Base-by-base conservation (phyloP, 2,888 invertebrate species). In the Urechis unicinctus region DNA sequence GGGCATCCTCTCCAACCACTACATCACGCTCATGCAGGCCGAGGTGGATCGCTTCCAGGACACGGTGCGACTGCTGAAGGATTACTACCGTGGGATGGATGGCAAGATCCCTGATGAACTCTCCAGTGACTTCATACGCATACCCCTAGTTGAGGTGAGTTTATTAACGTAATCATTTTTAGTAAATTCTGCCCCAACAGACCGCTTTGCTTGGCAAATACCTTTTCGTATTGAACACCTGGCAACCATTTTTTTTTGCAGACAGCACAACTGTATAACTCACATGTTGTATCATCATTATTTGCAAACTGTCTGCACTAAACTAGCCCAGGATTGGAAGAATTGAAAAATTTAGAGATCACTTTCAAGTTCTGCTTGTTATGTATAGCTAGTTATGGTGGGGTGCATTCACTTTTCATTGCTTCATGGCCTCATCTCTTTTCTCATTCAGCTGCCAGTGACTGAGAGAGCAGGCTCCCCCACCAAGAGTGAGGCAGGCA, bases 71-170 rank as follows among this genome's bases (percentile, higher is more conserved):
- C 61, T 78, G 62, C 59, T 77, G 61, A 77, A 73, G 58, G 78
- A 78, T 60, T 78, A 78, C 58, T 78, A 78, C 61, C 61, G 68
- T 24, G 72, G 73, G 3, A 77, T 78, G 75, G 74, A 77, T 36
- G 74, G 73, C 30, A 71, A 69, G 48, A 72, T 75, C 5, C 77
- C 77, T 9, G 75, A 76, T 55, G 71, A 71, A 52, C 63, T 69
- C 4, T 67, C 67, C 56, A 22, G 62, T 28, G 73, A 73, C 45
- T 75, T 69, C 61, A 63, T 69, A 24, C 64, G 78, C 53, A 56
- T 78, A 44, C 75, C 78, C 24, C 66, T 78, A 6, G 61, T 78
- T 51, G 77, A 78, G 69, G 74, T 77, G 36, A 46, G 30, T 31
- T 30, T n/a, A 25, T 26, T 26, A 22, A 5, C 26, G 48, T 13